Evolutionary conservation across 2,797 vertebrate genomes (phyloP), one percentile per base, ranked within the genome.

Genomic region (Philypnodon macrostomus): DNA sequence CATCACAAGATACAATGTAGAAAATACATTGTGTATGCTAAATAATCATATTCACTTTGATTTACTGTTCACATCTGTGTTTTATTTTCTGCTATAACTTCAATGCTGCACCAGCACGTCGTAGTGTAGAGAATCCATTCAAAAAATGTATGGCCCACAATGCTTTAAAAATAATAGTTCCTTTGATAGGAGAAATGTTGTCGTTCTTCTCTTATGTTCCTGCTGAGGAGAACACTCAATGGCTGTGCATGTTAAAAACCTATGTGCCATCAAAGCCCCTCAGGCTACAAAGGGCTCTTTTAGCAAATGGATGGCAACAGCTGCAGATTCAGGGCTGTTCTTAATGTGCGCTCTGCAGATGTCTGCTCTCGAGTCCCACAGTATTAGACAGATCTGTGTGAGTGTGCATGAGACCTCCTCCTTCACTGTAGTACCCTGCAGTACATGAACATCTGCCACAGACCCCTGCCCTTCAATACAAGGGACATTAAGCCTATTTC

Each of bases 181-280:
- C 51, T 64, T 58, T 68, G 56, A 68, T 59, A 34, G 59, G 67
- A 49, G 52, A 52, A 67, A 81, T 61, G 67, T 59, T 42, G 70
- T 44, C 53, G 47, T 42, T 64, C 59, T 66, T 42, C 14, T 49
- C 65, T 54, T 1, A 14, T 41, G 26, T 30, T 29, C 31, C 26
- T 9, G 19, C 54, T 51, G 37, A 62, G 50, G 51, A 55, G 50
- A 50, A 53, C 34, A 51, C 34, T 11, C 52, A 52, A 61, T 60
- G 47, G 76, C 73, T 66, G 53, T 81, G 82, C 80, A 85, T 84
- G 70, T 77, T 81, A 85, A 85, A 81, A 84, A 67, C 59, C 80
- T 77, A 81, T 67, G 75, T 77, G 83, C 70, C 84, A 83, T 88
- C 83, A 87, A 86, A 88, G 70, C 40, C 73, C 77, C 58, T 51